A percentile compares a stretch with the other conserved stretches of the same genome.
Conservation (phyloP, 2,797 vertebrate genomes). For the Muscicapa comitata region DNA sequence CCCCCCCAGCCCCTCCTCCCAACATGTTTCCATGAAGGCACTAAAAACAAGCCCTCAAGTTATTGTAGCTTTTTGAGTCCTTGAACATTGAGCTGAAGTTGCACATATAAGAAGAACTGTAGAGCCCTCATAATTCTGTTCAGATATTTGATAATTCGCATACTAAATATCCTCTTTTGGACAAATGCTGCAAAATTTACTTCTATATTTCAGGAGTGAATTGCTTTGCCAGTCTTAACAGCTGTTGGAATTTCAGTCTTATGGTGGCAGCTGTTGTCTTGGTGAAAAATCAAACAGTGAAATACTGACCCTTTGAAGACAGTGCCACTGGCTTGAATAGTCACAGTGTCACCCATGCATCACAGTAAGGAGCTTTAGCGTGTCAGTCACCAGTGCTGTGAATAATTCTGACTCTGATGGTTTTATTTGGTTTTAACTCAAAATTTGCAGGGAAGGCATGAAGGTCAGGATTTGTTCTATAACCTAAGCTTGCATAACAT, state of each 20-base stretch:
- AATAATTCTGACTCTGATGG: background rate
- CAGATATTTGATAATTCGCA: background rate
- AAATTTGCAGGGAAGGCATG: background rate
- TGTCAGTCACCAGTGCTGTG: background rate
- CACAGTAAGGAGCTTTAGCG: constrained; percentile 2
- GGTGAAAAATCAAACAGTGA: constrained; percentile 43
- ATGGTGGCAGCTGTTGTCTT: constrained; percentile 58
- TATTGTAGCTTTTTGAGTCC: background rate
- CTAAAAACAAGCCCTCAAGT: background rate
- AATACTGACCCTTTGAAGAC: constrained; percentile 48
- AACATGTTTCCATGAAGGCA: background rate
- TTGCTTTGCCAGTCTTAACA: constrained; percentile 17
- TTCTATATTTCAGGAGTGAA: background rate
- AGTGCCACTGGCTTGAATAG: constrained; percentile 32
- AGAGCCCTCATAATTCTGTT: background rate
- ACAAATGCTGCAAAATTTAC: background rate
- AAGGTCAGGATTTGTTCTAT: constrained; percentile 4
- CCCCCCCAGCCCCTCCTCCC: background rate
- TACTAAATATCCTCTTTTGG: background rate
- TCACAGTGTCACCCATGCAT: background rate
- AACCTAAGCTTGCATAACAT: background rate
- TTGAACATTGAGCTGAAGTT: background rate
- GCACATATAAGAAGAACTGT: background rate
- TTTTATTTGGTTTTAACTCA: constrained; percentile 35
- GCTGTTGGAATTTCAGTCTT: constrained; percentile 41